These are phyloP conservation scores for Oscheius sp. DNA, from an alignment of 1,140 invertebrate genomes.

Conservation along the genomic window DNA sequence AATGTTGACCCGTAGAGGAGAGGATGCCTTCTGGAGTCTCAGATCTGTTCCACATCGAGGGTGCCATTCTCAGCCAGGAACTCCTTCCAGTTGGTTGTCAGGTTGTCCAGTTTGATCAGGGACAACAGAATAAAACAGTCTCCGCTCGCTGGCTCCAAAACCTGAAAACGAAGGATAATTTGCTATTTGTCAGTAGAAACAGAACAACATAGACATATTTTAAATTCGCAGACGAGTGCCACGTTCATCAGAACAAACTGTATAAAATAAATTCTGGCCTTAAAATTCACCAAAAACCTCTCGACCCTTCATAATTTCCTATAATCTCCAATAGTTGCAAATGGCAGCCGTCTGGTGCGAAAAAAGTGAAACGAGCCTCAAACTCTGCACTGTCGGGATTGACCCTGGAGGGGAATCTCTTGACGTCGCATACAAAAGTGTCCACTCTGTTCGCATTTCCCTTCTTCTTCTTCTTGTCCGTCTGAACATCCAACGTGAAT, in stretches of 20 bases:
- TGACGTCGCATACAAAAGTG: constrained; percentile 37
- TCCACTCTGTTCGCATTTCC: constrained; percentile 40
- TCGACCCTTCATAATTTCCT: too few relatives aligned
- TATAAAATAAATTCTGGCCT: too few relatives aligned
- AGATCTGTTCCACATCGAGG: constrained; percentile 35
- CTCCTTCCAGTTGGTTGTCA: constrained; percentile 41
- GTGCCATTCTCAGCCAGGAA: constrained; percentile 39
- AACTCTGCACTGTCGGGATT: constrained; percentile 43
- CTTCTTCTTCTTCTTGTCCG: constrained; percentile 42
- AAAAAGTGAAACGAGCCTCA: constrained; percentile 16
- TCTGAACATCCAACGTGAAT: constrained; percentile 40
- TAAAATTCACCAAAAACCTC: too few relatives aligned
- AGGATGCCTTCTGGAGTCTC: neutral
- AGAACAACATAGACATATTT: too few relatives aligned
- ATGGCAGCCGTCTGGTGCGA: too few relatives aligned
- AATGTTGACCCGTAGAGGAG: too few relatives aligned
- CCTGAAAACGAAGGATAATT: constrained; percentile 26
- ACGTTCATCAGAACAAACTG: too few relatives aligned
- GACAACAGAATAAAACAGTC: constrained; percentile 39
- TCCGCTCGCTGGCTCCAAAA: constrained; percentile 40
- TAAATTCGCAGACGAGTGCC: too few relatives aligned
- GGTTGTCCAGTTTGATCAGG: constrained; percentile 41
- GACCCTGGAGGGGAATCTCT: constrained; percentile 30
- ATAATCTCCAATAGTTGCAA: too few relatives aligned
- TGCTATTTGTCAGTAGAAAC: neutral